Evolutionary conservation across 2,797 vertebrate genomes (phyloP).

Genomic region (Onychomys torridus): DNA sequence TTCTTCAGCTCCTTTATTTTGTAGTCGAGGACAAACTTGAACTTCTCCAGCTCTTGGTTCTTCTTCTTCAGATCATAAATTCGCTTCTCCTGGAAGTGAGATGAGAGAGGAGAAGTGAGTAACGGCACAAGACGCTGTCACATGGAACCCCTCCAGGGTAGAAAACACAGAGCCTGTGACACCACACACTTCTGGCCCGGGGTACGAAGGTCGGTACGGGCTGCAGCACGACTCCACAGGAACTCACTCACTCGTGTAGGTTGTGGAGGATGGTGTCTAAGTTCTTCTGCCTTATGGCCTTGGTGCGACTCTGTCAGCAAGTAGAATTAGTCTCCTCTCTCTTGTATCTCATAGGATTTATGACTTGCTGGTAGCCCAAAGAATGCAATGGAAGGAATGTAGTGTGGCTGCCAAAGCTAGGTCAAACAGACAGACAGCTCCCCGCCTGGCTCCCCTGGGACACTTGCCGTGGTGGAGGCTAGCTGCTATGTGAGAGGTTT

Average conservation of each 20-base stretch:
- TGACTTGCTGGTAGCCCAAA: background rate
- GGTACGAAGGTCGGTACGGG: background rate
- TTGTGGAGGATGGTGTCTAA: background rate
- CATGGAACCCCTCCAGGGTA: background rate
- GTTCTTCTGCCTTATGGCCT: background rate
- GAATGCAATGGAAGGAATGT: background rate
- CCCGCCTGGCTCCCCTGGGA: background rate
- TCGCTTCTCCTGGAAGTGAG: constrained; percentile 89
- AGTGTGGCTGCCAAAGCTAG: background rate
- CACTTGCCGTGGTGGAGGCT: background rate
- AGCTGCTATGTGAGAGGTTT: background rate
- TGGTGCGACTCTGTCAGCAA: background rate
- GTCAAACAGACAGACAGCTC: background rate
- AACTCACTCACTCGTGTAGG: background rate
- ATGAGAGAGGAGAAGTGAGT: background rate
- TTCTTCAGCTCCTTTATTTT: constrained; percentile 93
- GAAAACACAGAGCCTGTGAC: background rate
- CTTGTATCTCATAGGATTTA: background rate
- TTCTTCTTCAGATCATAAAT: constrained; percentile 92
- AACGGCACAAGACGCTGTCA: background rate
- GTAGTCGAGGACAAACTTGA: constrained; percentile 92
- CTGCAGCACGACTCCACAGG: background rate
- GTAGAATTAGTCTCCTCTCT: background rate
- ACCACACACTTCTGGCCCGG: background rate
- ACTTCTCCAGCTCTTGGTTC: constrained; percentile 93